Base-by-base conservation (phyloP, 1,140 invertebrate genomes). In the Acromyrmex charruanus region DNA sequence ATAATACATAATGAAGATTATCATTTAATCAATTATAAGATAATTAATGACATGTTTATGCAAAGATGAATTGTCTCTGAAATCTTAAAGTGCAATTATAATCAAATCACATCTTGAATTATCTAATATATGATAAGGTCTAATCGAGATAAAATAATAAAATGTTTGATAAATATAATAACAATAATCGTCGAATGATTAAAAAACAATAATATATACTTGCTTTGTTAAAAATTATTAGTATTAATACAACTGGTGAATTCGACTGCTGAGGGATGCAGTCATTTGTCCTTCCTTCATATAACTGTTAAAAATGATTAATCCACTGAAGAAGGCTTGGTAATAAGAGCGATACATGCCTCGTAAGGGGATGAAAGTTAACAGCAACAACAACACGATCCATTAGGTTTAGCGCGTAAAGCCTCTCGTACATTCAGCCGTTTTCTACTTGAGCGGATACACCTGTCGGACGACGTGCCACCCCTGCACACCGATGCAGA, bases 381-480 rank as follows among this genome's bases (percentile, higher is more conserved):
- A 61, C 49, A 69, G 49, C 77, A 66, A 79, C 16, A 65, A 79
- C 25, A 69, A 53, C 49, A 81, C 49, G 61, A 68, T 65, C 61
- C 59, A 79, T 79, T 81, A 81, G 65, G 77, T 55, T 69, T 12
- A 69, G 16, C 44, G 44, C 25, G 28, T 10, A 69, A 55, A 69
- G n/a, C 10, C 18, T 55, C 65, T 35, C 77, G 9, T 55, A 69
- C 77, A 69, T 55, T 69, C 31, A 69, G n/a, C 28, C 49, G 63
- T 80, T 80, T 80, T 80, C 49, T 53, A 69, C n/a, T 69, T 80
- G 44, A 80, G 7, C n/a, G 65, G 63, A 68, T 80, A 55, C 49
- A 80, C 77, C 63, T 69, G 63, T 80, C 63, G n/a, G 44, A 39
- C 28, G 61, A 55, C 49, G 25, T 68, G 14, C n/a, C n/a, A 69